Percentiles rank a stretch among this genome's conserved stretches.
Conservation (phyloP, 1,140 invertebrate species). For the Cherax destructor region DNA sequence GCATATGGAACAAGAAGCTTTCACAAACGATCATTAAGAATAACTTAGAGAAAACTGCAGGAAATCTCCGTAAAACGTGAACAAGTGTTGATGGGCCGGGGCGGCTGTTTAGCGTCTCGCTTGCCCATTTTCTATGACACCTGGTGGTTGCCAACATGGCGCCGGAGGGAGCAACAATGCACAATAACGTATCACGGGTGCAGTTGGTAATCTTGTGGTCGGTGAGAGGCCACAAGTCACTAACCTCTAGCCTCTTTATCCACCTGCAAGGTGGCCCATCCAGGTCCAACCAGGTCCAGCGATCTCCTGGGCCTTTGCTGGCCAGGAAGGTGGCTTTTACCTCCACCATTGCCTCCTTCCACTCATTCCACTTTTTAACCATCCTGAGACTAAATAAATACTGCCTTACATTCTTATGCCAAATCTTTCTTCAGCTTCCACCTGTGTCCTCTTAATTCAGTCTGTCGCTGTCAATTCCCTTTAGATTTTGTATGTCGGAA, state of each 20-base stretch:
- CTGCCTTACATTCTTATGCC: too few relatives aligned
- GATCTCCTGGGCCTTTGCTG: not conserved
- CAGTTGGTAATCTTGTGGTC: not conserved
- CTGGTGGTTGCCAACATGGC: not conserved
- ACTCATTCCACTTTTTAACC: too few relatives aligned
- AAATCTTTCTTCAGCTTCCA: too few relatives aligned
- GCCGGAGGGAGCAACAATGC: not conserved
- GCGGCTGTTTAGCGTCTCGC: not conserved
- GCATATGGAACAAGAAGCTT: not conserved
- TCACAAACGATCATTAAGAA: not conserved
- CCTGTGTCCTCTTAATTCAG: too few relatives aligned
- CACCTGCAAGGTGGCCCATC: not conserved
- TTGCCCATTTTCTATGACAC: not conserved
- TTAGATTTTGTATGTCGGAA: too few relatives aligned
- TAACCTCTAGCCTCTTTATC: not conserved
- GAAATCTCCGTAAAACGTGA: not conserved
- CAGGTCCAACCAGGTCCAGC: too few relatives aligned
- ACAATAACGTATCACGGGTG: constrained; percentile 2
- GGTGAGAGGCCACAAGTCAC: not conserved
- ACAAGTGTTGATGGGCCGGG: not conserved
- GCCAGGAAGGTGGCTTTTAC: too few relatives aligned
- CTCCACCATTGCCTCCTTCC: too few relatives aligned
- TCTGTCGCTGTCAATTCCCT: too few relatives aligned
- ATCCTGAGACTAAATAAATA: too few relatives aligned
- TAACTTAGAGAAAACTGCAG: not conserved